These are phyloP conservation scores for Sphaerophoria taeniata DNA, from an alignment of 2,888 invertebrate species.

Conservation along the genomic window DNA sequence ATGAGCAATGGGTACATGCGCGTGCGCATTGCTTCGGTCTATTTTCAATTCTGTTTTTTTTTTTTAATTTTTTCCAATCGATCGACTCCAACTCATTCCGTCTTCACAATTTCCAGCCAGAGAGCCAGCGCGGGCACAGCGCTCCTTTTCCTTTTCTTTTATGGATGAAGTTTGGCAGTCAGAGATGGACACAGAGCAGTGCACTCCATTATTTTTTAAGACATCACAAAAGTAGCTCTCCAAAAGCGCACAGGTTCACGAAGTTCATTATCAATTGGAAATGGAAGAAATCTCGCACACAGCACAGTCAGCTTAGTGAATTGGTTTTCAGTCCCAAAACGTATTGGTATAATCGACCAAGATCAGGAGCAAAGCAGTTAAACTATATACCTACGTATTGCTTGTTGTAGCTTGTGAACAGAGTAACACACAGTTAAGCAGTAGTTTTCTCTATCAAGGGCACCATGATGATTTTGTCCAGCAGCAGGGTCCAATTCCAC, in stretches of 20 bases:
- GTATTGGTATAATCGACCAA: constrained; percentile 72
- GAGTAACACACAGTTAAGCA: neutral
- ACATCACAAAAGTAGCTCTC: neutral
- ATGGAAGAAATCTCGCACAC: constrained; percentile 53
- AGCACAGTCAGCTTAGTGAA: neutral
- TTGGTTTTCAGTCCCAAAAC: constrained; percentile 44
- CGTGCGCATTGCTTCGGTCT: constrained; percentile 64
- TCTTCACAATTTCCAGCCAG: constrained; percentile 57
- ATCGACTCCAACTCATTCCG: constrained; percentile 61
- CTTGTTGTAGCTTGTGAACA: neutral
- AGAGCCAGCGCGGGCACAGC: neutral
- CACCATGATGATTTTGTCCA: constrained; percentile 53
- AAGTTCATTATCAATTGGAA: constrained; percentile 73
- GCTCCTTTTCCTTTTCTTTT: constrained; percentile 53
- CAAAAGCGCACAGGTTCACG: constrained; percentile 67
- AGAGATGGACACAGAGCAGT: neutral
- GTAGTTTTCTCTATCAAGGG: constrained; percentile 62
- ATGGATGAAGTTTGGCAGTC: constrained; percentile 22
- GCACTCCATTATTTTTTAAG: neutral
- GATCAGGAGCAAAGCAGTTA: constrained; percentile 43
- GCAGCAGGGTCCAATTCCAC: neutral
- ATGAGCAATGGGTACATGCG: constrained; percentile 68
- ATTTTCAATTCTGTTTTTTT: constrained; percentile 2
- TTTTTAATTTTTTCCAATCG: constrained; percentile 61
- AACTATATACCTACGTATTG: neutral